Conservation (phyloP, 1,140 invertebrate species). For the Delia radicum region DNA sequence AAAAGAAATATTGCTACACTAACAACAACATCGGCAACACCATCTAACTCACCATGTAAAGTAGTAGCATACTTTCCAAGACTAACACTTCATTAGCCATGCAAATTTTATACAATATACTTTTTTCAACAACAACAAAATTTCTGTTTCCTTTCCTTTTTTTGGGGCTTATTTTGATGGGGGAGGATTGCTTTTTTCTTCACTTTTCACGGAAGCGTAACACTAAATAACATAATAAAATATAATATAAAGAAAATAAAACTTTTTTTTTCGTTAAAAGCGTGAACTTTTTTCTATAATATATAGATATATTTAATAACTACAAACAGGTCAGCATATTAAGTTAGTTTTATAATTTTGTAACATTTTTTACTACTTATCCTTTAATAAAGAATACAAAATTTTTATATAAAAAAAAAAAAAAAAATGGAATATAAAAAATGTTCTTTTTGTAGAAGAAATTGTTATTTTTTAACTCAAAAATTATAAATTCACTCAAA, state of each 20-base stretch:
- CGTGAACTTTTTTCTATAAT: neutral
- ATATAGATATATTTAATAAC: too few relatives aligned
- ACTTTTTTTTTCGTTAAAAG: neutral
- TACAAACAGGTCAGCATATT: too few relatives aligned
- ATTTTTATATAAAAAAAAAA: too few relatives aligned
- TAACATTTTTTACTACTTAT: too few relatives aligned
- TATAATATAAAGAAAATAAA: neutral
- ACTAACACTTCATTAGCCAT: constrained; percentile 23
- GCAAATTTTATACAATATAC: constrained; percentile 10
- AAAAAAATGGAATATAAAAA: too few relatives aligned
- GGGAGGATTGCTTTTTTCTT: neutral
- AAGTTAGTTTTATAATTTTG: too few relatives aligned
- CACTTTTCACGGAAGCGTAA: neutral
- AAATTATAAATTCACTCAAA: too few relatives aligned
- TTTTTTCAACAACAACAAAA: too few relatives aligned
- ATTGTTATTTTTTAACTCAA: too few relatives aligned
- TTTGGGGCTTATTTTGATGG: neutral
- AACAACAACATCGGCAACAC: neutral
- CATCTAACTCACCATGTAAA: neutral
- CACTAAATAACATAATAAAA: neutral
- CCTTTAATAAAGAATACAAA: too few relatives aligned
- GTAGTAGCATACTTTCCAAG: neutral
- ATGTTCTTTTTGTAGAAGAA: too few relatives aligned
- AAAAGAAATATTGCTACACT: neutral
- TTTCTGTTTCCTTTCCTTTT: neutral